Evolutionary conservation across 1,140 invertebrate genomes (phyloP).

Genomic region (Sycobia sp.): DNA sequence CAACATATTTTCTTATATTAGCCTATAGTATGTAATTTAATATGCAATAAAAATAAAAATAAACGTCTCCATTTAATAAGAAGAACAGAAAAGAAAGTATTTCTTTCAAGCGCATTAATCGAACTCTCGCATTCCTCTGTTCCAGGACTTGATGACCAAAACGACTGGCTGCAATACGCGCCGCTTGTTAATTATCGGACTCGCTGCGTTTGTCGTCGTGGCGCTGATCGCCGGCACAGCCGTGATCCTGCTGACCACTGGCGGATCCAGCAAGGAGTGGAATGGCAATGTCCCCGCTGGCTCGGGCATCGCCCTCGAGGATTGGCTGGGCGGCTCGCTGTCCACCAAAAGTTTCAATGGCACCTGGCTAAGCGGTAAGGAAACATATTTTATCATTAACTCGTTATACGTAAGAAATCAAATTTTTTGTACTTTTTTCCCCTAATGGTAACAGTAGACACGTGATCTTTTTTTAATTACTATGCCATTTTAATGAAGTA

Average conservation of each 20-base stretch:
- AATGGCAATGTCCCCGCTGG: constrained; percentile 38
- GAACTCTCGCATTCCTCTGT: neutral
- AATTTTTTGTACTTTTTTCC: no score
- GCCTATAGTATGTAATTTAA: no score
- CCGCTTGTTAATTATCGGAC: constrained; percentile 47
- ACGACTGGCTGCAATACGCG: constrained; percentile 56
- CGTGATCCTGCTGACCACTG: constrained; percentile 52
- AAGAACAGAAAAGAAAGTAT: no score
- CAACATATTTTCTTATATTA: no score
- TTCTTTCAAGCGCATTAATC: neutral
- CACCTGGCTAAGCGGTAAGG: constrained; percentile 59
- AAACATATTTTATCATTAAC: constrained; percentile 25
- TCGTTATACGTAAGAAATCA: neutral
- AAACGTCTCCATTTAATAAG: no score
- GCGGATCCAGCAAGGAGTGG: constrained; percentile 35
- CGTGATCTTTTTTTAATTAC: no score
- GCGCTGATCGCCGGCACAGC: constrained; percentile 51
- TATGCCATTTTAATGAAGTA: no score
- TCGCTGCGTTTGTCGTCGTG: constrained; percentile 49
- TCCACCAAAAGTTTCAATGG: constrained; percentile 59
- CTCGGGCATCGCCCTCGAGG: constrained; percentile 53
- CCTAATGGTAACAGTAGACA: no score
- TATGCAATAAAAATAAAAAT: no score
- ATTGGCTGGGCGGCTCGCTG: constrained; percentile 55
- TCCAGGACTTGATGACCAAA: constrained; percentile 59